These are phyloP conservation scores for Eptatretus atami DNA, from an alignment of 2,797 vertebrate genomes.

Conservation along the genomic window DNA sequence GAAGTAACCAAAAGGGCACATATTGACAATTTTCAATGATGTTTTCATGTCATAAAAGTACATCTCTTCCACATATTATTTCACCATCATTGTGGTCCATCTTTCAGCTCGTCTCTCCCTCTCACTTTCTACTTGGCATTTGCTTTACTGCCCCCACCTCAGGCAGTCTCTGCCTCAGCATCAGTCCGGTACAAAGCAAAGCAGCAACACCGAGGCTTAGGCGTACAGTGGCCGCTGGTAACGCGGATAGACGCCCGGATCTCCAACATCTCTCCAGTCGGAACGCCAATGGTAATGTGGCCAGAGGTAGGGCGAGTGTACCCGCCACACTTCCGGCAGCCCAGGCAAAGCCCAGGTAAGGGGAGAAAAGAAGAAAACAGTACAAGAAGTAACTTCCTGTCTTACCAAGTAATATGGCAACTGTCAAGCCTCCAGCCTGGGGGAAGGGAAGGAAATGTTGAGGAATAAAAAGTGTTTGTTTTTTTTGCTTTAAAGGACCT, in stretches of 20 bases:
- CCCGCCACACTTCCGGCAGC: conserved; percentile 53
- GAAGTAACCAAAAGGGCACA: too few relatives aligned
- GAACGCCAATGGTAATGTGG: conserved; percentile 84
- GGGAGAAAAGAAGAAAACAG: conserved; percentile 52
- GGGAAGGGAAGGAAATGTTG: too few relatives aligned
- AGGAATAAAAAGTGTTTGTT: too few relatives aligned
- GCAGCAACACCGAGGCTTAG: conserved; percentile 77
- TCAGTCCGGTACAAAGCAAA: conserved; percentile 70
- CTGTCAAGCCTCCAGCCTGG: conserved; percentile 65
- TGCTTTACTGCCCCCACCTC: neutral
- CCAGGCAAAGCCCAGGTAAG: conserved; percentile 65
- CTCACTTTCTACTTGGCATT: neutral
- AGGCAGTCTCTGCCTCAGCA: conserved; percentile 23
- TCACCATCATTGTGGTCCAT: neutral
- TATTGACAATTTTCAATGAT: too few relatives aligned
- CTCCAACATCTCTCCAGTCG: conserved; percentile 70
- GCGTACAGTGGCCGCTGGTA: conserved; percentile 74
- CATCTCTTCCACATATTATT: too few relatives aligned
- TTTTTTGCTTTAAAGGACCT: too few relatives aligned
- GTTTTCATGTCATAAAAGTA: too few relatives aligned
- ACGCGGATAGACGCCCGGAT: conserved; percentile 40
- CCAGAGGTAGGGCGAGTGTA: conserved; percentile 66
- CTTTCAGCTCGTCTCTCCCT: neutral
- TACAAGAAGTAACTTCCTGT: conserved; percentile 58
- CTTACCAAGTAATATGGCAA: conserved; percentile 77